Evolutionary conservation across 2,888 invertebrate species (phyloP).

Genomic region (Branchipolynoe longqiensis): DNA sequence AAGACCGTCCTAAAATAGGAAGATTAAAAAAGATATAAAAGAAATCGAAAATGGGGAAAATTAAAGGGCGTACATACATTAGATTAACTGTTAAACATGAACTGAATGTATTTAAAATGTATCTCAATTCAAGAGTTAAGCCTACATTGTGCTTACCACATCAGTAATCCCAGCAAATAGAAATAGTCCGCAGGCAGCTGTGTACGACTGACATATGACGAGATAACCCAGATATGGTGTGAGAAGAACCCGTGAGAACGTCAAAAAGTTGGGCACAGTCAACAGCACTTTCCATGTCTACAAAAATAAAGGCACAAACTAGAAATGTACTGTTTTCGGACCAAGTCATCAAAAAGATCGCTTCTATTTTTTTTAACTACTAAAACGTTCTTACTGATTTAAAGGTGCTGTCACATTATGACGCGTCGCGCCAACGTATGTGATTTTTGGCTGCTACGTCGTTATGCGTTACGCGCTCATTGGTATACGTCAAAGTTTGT

Average conservation of each 20-base stretch:
- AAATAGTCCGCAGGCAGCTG: slow-evolving; percentile 90
- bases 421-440: too few relatives aligned
- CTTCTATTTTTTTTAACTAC: too few relatives aligned
- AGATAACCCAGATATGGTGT: slow-evolving; percentile 95
- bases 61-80: too few relatives aligned
- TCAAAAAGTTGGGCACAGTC: slow-evolving; percentile 96
- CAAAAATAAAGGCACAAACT: neutral
- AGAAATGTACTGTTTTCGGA: too few relatives aligned
- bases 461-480: too few relatives aligned
- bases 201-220: slow-evolving; percentile 90
- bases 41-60: neutral
- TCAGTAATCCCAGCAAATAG: slow-evolving; percentile 94
- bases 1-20: too few relatives aligned
- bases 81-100: neutral
- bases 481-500: too few relatives aligned
- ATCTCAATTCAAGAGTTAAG: neutral
- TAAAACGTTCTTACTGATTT: too few relatives aligned
- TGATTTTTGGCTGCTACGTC: too few relatives aligned
- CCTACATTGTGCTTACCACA: slow-evolving; percentile 85
- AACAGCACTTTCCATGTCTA: slow-evolving; percentile 83
- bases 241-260: slow-evolving; percentile 90
- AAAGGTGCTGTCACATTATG: too few relatives aligned
- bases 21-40: too few relatives aligned
- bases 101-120: neutral
- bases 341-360: too few relatives aligned